These are phyloP conservation scores for Drosophila mulleri DNA, from an alignment of 2,888 invertebrate species.

Conservation along the genomic window DNA sequence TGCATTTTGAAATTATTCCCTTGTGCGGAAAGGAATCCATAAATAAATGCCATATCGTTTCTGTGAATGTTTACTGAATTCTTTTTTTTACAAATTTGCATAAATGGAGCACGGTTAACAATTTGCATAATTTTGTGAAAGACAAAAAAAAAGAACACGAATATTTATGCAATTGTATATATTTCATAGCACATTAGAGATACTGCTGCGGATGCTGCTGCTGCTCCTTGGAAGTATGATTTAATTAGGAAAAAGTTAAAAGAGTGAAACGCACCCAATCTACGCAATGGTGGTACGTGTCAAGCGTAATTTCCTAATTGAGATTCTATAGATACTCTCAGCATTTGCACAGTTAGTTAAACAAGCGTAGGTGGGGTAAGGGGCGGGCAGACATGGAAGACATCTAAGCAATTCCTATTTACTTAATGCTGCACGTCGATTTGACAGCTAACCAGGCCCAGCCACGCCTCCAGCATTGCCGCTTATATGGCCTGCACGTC, in stretches of 20 bases:
- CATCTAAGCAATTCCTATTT: slow-evolving; percentile 58
- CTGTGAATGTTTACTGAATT: slow-evolving; percentile 3
- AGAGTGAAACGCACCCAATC: slow-evolving; percentile 9
- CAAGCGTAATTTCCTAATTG: slow-evolving; percentile 58
- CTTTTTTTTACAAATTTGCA: slow-evolving; percentile 19
- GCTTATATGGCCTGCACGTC: slow-evolving; percentile 59
- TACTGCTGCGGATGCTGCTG: neutral
- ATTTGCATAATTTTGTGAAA: slow-evolving; percentile 32
- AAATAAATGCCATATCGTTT: slow-evolving; percentile 33
- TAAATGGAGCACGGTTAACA: slow-evolving; percentile 14
- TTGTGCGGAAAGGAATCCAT: neutral
- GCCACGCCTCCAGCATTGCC: slow-evolving; percentile 50
- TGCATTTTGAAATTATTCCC: neutral
- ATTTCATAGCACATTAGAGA: neutral
- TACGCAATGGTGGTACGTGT: slow-evolving; percentile 35
- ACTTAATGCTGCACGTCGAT: slow-evolving; percentile 55
- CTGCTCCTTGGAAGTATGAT: slow-evolving; percentile 26
- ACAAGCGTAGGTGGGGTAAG: slow-evolving; percentile 33
- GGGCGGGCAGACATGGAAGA: neutral
- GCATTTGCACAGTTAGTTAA: slow-evolving; percentile 73
- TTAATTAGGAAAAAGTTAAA: slow-evolving; percentile 41
- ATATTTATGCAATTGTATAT: slow-evolving; percentile 23
- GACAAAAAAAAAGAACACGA: slow-evolving; percentile 4
- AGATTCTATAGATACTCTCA: slow-evolving; percentile 57
- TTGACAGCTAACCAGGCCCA: slow-evolving; percentile 47